phyloP scores from a whole-genome alignment of 2,797 vertebrate genomes.

The Sebastes minor region DNA sequence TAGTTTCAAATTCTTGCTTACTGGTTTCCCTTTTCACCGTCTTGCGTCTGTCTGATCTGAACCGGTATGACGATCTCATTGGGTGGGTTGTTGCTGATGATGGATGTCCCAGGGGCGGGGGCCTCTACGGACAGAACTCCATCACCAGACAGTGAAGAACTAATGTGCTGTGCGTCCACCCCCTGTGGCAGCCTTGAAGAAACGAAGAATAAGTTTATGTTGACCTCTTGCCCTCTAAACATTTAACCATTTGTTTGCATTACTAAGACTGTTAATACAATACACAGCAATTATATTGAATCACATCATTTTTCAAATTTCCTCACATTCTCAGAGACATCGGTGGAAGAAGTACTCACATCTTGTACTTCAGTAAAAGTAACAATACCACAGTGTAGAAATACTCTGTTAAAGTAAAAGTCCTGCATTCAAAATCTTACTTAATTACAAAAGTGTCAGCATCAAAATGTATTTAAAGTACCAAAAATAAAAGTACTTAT shows the following conservation, averaged over 20 bases:
- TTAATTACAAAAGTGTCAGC: no score
- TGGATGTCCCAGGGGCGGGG: conserved; percentile 52
- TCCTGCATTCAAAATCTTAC: no score
- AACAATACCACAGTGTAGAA: no score
- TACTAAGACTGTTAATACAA: background rate
- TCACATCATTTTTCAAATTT: background rate
- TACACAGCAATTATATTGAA: background rate
- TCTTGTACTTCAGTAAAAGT: no score
- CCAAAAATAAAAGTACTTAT: no score
- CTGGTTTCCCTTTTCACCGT: conserved; percentile 46
- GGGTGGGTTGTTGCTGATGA: conserved; percentile 11
- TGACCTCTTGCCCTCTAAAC: background rate
- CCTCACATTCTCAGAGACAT: background rate
- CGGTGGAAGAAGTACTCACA: no score
- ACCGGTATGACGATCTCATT: conserved; percentile 78
- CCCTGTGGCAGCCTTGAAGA: conserved; percentile 77
- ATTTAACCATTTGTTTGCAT: background rate
- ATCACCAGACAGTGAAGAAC: conserved; percentile 73
- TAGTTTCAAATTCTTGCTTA: background rate
- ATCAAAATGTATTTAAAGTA: no score
- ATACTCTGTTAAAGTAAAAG: no score
- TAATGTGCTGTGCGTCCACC: conserved; percentile 77
- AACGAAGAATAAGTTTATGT: background rate
- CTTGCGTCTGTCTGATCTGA: conserved; percentile 68
- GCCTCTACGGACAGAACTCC: conserved; percentile 80